Base-by-base conservation (phyloP, 1,140 invertebrate species). In the Drosophila repletoides region DNA sequence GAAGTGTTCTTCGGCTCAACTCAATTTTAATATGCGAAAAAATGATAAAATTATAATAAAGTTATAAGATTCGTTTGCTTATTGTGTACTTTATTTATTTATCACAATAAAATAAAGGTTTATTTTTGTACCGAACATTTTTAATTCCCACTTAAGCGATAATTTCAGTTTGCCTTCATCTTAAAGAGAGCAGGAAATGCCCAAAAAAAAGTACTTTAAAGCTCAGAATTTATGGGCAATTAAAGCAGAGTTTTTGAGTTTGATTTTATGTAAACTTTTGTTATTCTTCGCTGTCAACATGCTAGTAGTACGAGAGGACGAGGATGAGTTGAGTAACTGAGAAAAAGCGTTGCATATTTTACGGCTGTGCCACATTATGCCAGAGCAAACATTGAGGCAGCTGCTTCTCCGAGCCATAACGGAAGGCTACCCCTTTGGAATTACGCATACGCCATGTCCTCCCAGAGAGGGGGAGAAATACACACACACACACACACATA, bases 261-360 rank as follows among this genome's bases (percentile, higher is more conserved):
- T 22, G 5, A 22, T 36, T 55, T 36, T 17, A 28, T 43, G 17
- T 28, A 17, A 26, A 26, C 12, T 55, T 45, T 63, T 55, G 3
- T n/a, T 17, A n/a, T 15, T 14, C 19, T 15, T 19, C 24, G 55
- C 46, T 79, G 52, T 43, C 53, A 67, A 63, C 28, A n/a, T n/a
- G n/a, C n/a, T n/a, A n/a, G n/a, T n/a, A n/a, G n/a, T n/a, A n/a
- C n/a, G n/a, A n/a, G n/a, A n/a, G n/a, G n/a, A n/a, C n/a, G n/a
- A n/a, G n/a, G n/a, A n/a, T n/a, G n/a, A n/a, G n/a, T n/a, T n/a
- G n/a, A n/a, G 72, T 34, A 83, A 29, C 77, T 65, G 46, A 29
- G 52, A 33, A 59, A 58, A 61, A 60, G 41, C 58, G n/a, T 72
- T 76, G 69, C 69, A 77, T 77, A 64, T 68, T 77, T 69, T 77